Conservation (phyloP, 37 sponge, comb jelly and placozoan genomes). For the Petrosia ficiformis region DNA sequence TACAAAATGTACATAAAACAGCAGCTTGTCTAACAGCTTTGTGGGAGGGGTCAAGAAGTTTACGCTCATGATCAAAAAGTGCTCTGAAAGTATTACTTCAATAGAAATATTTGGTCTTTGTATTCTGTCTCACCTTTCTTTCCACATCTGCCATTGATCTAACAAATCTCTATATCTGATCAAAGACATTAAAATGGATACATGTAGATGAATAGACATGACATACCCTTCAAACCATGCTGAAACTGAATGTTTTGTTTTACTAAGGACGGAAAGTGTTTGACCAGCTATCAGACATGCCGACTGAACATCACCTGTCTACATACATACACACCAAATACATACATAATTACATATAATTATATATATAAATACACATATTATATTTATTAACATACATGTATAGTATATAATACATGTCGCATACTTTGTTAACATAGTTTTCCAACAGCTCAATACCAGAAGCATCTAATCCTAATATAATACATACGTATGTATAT, state of each 20-base stretch:
- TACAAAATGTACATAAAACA: slow-evolving; percentile 76
- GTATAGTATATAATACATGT: background rate
- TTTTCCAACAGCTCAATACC: slow-evolving; percentile 59
- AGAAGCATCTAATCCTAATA: slow-evolving; percentile 32
- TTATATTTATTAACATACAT: background rate
- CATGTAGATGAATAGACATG: background rate
- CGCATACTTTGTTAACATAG: slow-evolving; percentile 71
- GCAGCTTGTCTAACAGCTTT: slow-evolving; percentile 52
- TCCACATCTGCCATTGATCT: slow-evolving; percentile 83
- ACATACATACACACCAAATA: too few relatives aligned
- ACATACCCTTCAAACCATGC: slow-evolving; percentile 78
- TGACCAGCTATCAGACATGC: slow-evolving; percentile 77
- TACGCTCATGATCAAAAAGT: slow-evolving; percentile 59
- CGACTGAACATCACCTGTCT: slow-evolving; percentile 88
- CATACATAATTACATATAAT: too few relatives aligned
- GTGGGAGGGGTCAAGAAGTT: slow-evolving; percentile 30
- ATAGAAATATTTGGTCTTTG: background rate
- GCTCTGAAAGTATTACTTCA: slow-evolving; percentile 35
- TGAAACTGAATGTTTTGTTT: slow-evolving; percentile 26
- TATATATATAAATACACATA: background rate
- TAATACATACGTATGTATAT: too few relatives aligned
- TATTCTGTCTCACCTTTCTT: slow-evolving; percentile 47
- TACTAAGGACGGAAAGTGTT: slow-evolving; percentile 29
- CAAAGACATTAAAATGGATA: background rate
- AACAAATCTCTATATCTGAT: slow-evolving; percentile 75